phyloP scores from a whole-genome alignment of 30 jellyfish, hydroid and myxozoan genomes.

The Pseudorhiza aurosa region DNA sequence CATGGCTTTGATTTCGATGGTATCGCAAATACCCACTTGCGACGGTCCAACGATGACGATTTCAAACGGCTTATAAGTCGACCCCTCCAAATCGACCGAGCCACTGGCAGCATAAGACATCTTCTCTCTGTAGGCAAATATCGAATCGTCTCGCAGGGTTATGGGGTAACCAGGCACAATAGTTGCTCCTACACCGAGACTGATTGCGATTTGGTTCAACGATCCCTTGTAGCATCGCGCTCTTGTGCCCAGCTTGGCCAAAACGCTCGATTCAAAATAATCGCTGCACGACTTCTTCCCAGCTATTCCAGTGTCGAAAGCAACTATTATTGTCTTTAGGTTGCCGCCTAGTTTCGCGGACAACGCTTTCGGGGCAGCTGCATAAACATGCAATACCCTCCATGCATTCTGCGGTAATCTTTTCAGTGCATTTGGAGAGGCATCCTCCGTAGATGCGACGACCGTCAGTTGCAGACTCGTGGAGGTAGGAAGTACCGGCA shows the following conservation, averaged over 20 bases:
- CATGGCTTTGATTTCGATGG: conserved; percentile 31
- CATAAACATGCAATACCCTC: conserved; percentile 40
- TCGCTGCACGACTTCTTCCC: conserved; percentile 7
- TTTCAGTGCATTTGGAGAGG: background rate
- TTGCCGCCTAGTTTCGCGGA: conserved; percentile 48
- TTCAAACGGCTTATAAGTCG: conserved; percentile 17
- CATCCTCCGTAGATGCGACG: conserved; percentile 33
- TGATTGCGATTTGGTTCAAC: conserved; percentile 8
- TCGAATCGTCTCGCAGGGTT: conserved; percentile 1
- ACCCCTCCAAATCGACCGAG: conserved; percentile 24
- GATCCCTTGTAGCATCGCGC: conserved; percentile 40
- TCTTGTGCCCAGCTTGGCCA: conserved; percentile 26
- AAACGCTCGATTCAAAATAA: conserved; percentile 8
- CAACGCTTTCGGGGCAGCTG: conserved; percentile 63
- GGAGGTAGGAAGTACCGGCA: conserved; percentile 34
- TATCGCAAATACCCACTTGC: conserved; percentile 57
- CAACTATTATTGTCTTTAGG: conserved; percentile 22
- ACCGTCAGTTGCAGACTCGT: conserved; percentile 23
- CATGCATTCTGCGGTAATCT: conserved; percentile 17
- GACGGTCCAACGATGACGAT: conserved; percentile 67
- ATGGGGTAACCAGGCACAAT: conserved; percentile 51
- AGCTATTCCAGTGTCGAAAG: conserved; percentile 11
- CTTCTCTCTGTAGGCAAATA: conserved; percentile 28
- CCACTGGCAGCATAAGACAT: conserved; percentile 20
- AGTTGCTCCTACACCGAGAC: conserved; percentile 44